Base-by-base conservation (phyloP, 2,797 vertebrate species). In the Lates japonicus region DNA sequence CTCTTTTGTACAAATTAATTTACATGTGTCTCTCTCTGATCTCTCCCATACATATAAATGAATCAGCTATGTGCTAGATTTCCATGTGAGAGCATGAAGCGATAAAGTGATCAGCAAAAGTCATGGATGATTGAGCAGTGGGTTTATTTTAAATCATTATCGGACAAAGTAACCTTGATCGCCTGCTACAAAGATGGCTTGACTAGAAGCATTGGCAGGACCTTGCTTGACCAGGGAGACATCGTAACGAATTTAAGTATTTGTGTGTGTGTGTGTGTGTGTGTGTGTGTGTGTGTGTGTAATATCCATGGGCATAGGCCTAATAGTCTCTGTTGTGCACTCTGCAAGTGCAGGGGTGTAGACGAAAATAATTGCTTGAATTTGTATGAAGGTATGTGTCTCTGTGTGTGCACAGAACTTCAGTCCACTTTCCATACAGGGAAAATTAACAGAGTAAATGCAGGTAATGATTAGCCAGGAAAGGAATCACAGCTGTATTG, bases 41-140 rank as follows among this genome's bases (percentile, higher is more conserved):
- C 72, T 83, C 48, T 51, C 79, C 80, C 84, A 90, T 92, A 85
- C 85, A 92, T 90, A 89, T 83, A 85, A 88, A 90, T 91, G 77
- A 90, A 86, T 90, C 44, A 48, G 72, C 81, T 70, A 66, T 84
- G 82, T 76, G 81, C 68, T 70, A 41, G 80, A 88, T 89, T 92
- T 92, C 84, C 87, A 75, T 82, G 80, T 81, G 86, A 87, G 86
- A 74, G 87, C 80, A 84, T n/a, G n/a, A n/a, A n/a, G n/a, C 84
- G 86, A 90, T 87, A 58, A 82, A 89, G 83, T 88, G 85, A n/a
- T n/a, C n/a, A n/a, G 87, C 84, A 90, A 90, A 90, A 91, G 90
- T 81, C 8, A 59, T 52, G 9, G 78, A 86, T 87, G 87, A 90
- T 90, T 84, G 67, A 86, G 81, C 83, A 67, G 78, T 16, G 42